Evolutionary conservation across 2,113 vertebrate species (phyloP), one percentile per base, ranked within the genome.

Genomic region (Mustelus asterias): DNA sequence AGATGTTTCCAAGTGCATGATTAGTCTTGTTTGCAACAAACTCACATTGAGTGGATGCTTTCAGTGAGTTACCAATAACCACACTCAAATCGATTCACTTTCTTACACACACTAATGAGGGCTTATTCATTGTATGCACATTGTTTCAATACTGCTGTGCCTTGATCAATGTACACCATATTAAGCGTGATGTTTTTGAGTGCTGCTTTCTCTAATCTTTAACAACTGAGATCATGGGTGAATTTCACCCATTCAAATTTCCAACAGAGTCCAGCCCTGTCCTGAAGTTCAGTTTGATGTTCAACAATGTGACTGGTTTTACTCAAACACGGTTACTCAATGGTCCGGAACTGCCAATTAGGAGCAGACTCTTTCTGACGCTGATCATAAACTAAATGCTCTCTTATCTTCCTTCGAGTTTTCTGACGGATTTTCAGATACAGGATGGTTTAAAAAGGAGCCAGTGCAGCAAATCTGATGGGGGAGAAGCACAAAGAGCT

Each of bases 51-150:
- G 60, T n/a, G 29, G 88, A 92, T n/a, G 29, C 14, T 92, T 63
- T 92, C 88, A 63, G 26, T 63, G 88, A 92, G 88, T 18, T 63
- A 29, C 33, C 88, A n/a, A 92, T 92, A 92, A 92, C 63, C 58
- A 63, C 88, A 92, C 26, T 92, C 88, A 63, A 92, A 92, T 92
- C 29, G 16, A 92, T 92, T 92, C 58, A n/a, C 58, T 92, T 63
- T n/a, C 44, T 54, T n/a, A 63, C 88, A 20, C 33, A 14, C 16
- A 58, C 58, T 92, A 92, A 92, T 92, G 58, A 54, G n/a, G 13
- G 29, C 26, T 63, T 63, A 92, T n/a, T 92, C 58, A 1, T 18
- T 92, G 88, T 63, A 54, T 60, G 88, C 58, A 92, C 88, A 92
- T 33, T 92, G 13, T 63, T 92, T 58, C 58, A 4, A 63, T n/a